Base-by-base conservation (phyloP, 1,140 invertebrate species). In the Centruroides sculpturatus region DNA sequence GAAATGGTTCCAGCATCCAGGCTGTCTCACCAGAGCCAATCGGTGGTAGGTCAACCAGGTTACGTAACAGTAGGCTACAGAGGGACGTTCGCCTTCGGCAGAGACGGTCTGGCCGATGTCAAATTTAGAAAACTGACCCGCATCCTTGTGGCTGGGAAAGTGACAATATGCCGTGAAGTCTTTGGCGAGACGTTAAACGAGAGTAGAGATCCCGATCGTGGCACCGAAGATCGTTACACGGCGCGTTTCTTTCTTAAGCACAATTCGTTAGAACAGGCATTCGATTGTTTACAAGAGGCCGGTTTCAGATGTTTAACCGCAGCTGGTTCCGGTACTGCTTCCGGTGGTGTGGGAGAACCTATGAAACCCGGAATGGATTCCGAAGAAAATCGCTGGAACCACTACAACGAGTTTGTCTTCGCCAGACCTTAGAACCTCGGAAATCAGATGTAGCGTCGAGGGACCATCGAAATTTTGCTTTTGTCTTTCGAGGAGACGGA, bases 321-420 rank as follows among this genome's bases (percentile, higher is more conserved):
- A 68, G 95, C 91, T 69, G 93, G 90, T 13, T 93, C 89, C 46
- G 92, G 93, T n/a, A 97, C 93, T 3, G 88, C 89, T 8, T 69
- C 65, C 35, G 70, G 68, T 10, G 88, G 92, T 36, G 77, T 78
- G 47, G 81, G 83, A 7, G 78, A 78, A 55, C 87, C 94, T 58
- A 78, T 89, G 6, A 97, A 97, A 71, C 92, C 93, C 0, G 92
- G 92, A 11, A 87, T 94, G 57, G 93, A 97, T 73, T 83, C 85
- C 1, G 93, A 98, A 74, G 94, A 98, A 73, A 92, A 91, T 71
- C 88, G 91, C 71, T 98, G 94, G 94, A 94, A 96, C 76, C 94
- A 98, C 73, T 98, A 97, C 80, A 98, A 97, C 78, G 94, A 98
- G 79, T 98, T 97, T 74, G 88, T 97, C 48, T 98, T 97, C 73